A percentile compares a stretch with the other conserved stretches of the same genome.
Evolutionary conservation across 2,113 vertebrate genomes (phyloP).

Genomic region (Phocoena sinus): DNA sequence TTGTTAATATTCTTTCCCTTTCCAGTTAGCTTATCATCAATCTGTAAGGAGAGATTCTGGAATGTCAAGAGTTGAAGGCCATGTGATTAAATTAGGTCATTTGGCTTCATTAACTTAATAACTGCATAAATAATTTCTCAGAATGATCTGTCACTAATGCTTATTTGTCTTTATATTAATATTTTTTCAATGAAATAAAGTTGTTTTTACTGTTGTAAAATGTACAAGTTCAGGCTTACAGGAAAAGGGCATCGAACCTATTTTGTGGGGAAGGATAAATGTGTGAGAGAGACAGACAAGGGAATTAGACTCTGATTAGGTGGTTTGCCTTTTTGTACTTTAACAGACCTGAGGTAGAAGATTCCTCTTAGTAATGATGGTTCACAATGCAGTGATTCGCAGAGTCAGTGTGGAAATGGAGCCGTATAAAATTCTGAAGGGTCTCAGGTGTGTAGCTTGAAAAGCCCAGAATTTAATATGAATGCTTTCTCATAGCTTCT

Average conservation of each 20-base stretch:
- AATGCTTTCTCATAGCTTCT: neutral
- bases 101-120: conserved; percentile 31
- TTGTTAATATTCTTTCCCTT: neutral
- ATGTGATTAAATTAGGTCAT: neutral
- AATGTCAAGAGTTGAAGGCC: neutral
- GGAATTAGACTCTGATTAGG: neutral
- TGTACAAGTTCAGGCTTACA: neutral
- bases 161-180: neutral
- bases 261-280: neutral
- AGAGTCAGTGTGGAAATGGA: neutral
- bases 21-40: neutral
- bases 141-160: neutral
- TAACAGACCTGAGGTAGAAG: neutral
- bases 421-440: neutral
- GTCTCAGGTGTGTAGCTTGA: neutral
- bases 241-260: neutral
- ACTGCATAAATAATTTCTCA: conserved; percentile 7
- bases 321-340: neutral
- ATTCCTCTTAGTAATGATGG: neutral
- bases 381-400: neutral
- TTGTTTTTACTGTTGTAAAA: conserved; percentile 14
- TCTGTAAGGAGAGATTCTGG: conserved; percentile 20
- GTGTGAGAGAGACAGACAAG: neutral
- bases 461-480: neutral
- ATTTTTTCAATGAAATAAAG: neutral